Evolutionary conservation across 2,113 vertebrate species (phyloP).

Genomic region (Bolborhynchus lineola): DNA sequence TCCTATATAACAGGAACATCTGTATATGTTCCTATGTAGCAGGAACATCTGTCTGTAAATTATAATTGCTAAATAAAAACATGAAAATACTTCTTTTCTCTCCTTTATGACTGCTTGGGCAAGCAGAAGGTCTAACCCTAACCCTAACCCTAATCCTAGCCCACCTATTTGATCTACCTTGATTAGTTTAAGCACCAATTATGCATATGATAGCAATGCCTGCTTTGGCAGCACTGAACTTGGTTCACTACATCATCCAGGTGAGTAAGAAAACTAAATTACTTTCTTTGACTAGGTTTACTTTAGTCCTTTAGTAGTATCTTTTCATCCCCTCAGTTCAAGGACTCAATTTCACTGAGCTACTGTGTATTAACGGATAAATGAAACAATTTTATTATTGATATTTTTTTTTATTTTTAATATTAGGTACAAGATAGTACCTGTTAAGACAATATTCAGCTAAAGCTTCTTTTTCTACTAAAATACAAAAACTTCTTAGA

Average conservation of each 20-base stretch:
- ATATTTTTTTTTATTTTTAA: not conserved
- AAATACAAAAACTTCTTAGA: not conserved
- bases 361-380: conserved; percentile 47
- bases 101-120: conserved; percentile 72
- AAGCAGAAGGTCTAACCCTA: conserved; percentile 66
- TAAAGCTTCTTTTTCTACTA: not conserved
- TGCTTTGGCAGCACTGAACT: conserved; percentile 74
- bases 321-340: conserved; percentile 63
- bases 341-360: conserved; percentile 40
- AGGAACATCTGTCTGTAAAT: not conserved
- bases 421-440: not conserved
- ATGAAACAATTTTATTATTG: conserved; percentile 23
- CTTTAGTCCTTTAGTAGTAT: conserved; percentile 75
- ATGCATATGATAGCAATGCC: conserved; percentile 71
- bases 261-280: conserved; percentile 84
- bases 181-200: conserved; percentile 82
- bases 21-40: too few relatives aligned
- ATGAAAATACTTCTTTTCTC: conserved; percentile 45
- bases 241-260: conserved; percentile 81
- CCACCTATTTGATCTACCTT: conserved; percentile 70
- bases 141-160: too few relatives aligned
- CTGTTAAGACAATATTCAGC: not conserved
- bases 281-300: conserved; percentile 77
- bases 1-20: too few relatives aligned
- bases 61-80: not conserved